A percentile compares a stretch with the other conserved stretches of the same genome.
phyloP scores from a whole-genome alignment of 1,140 invertebrate genomes.

The Eumeta japonica region DNA sequence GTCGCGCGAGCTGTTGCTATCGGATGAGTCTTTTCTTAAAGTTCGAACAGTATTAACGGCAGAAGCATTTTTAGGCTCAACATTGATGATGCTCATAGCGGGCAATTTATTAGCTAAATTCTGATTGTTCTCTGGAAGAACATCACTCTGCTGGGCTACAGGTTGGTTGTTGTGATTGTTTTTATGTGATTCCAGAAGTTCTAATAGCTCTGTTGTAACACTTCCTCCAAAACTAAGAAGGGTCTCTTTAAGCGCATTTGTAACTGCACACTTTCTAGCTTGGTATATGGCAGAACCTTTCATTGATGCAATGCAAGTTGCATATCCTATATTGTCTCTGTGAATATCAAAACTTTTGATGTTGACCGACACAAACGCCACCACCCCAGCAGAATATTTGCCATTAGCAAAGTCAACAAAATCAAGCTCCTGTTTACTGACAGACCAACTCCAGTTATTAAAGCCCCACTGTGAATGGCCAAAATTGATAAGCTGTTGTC shows the following conservation, averaged over 20 bases:
- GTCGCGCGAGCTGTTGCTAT: constrained; percentile 2
- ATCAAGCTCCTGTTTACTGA: constrained; percentile 53
- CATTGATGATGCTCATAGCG: constrained; percentile 2
- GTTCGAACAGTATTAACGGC: too few species aligned
- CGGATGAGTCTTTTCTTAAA: constrained; percentile 8
- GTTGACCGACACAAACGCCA: constrained; percentile 43
- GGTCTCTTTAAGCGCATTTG: constrained; percentile 48
- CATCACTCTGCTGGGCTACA: not conserved
- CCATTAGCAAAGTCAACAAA: constrained; percentile 43
- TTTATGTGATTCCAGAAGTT: constrained; percentile 25
- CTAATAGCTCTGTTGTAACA: constrained; percentile 34
- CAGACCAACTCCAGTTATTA: constrained; percentile 54
- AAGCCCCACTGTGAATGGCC: constrained; percentile 53
- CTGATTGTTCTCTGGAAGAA: constrained; percentile 19
- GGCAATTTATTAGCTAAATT: constrained; percentile 20
- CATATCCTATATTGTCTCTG: constrained; percentile 52
- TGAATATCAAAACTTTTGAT: constrained; percentile 45
- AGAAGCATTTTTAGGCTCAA: constrained; percentile 13
- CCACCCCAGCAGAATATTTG: constrained; percentile 45
- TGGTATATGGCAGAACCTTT: constrained; percentile 50
- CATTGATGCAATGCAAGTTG: constrained; percentile 27
- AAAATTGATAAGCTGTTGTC: constrained; percentile 51
- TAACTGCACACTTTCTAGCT: constrained; percentile 51
- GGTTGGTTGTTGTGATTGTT: constrained; percentile 5
- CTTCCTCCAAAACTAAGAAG: constrained; percentile 46